Evolutionary conservation across 2,797 vertebrate genomes (phyloP), one percentile per base, ranked within the genome.

Genomic region (Mastacembelus armatus): DNA sequence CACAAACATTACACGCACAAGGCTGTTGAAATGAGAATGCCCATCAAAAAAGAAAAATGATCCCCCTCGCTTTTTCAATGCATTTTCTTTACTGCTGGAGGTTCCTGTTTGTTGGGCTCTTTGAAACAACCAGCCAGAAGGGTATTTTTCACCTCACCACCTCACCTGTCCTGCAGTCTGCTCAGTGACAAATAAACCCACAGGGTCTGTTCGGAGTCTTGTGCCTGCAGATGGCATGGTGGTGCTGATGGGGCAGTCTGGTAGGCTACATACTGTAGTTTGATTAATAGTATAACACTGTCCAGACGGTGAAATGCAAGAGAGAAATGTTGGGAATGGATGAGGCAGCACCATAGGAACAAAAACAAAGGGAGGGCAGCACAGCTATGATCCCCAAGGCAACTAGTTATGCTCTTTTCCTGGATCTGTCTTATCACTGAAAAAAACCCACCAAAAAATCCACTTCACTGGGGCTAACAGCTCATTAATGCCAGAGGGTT

Each of bases 331-430:
- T 61, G 76, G 60, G 73, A 79, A 69, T 61, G 72, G 71, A 74
- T 75, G 66, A 85, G 56, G 68, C 61, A 69, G 70, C 22, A 26
- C 86, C 88, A 90, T 91, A 83, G 87, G 81, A 90, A 90, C 85
- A 50, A 79, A 86, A 87, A 90, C 69, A 86, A 86, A 84, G 74
- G 47, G 57, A 55, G 59, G 78, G 60, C 48, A 64, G 59, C 50
- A 21, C 59, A 33, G 74, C 68, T 61, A 29, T 76, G 75, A 72
- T 71, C 88, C 87, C 83, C 48, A 51, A 44, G 71, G 79, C 48
- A 11, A 71, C 67, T 70, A 70, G 71, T 80, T 66, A 39, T 76
- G 74, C 66, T 82, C 52, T 83, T 80, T 84, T 70, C 56, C 60
- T 77, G 74, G 48, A 73, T 78, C 84, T 73, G 62, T 57, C 79